Percentiles rank a stretch among this genome's conserved stretches.
Conservation (phyloP, 2,888 invertebrate genomes). For the Lasioglossum calceatum region DNA sequence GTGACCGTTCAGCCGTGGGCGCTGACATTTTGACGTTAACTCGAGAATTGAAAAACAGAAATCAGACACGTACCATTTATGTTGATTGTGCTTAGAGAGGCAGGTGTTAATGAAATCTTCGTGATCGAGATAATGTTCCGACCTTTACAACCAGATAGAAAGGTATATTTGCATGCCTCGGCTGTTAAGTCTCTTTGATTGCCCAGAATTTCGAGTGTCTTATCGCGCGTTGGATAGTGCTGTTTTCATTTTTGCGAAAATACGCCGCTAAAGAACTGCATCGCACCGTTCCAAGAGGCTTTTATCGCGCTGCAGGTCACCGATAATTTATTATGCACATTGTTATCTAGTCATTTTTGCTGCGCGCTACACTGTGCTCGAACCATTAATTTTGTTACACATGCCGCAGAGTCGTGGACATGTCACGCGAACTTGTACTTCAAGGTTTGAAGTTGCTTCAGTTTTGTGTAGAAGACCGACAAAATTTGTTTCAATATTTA, state of each 20-base stretch:
- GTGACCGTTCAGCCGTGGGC: constrained; percentile 72
- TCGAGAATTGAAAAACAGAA: constrained; percentile 58
- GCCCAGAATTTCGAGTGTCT: background rate
- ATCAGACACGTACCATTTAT: constrained; percentile 36
- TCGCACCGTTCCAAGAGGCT: background rate
- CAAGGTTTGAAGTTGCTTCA: background rate
- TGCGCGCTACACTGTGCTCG: background rate
- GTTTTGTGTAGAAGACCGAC: background rate
- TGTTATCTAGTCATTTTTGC: background rate
- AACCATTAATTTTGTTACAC: background rate
- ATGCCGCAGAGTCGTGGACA: background rate
- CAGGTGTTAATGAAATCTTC: constrained; percentile 50
- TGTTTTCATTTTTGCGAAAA: background rate
- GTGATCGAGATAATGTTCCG: background rate
- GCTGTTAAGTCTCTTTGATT: background rate
- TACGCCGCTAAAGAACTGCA: background rate
- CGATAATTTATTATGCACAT: background rate
- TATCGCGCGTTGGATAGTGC: background rate
- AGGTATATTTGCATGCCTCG: background rate
- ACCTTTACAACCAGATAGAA: background rate
- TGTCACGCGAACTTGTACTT: too few relatives aligned
- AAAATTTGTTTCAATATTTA: background rate
- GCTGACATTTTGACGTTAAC: constrained; percentile 78
- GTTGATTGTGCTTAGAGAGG: background rate
- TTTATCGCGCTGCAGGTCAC: background rate